Conservation (phyloP, 2,888 invertebrate genomes). For the Nephrocerus scutellatus region DNA sequence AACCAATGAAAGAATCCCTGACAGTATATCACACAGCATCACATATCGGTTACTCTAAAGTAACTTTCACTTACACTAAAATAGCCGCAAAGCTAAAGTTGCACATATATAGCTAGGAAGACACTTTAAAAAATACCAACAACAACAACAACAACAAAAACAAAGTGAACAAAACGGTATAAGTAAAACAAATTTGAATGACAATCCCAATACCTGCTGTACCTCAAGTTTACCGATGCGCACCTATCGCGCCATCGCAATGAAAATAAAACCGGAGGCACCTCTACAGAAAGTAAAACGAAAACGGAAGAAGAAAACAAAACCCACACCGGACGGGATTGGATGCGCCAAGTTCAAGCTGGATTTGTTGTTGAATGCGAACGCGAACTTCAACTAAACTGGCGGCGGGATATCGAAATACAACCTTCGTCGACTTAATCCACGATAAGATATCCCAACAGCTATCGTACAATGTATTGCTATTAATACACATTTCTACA, state of each 20-base stretch:
- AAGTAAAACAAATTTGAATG: conserved; percentile 23
- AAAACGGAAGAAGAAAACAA: conserved; percentile 4
- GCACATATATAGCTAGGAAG: not conserved
- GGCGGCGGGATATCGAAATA: no score
- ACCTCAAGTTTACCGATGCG: no score
- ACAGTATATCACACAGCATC: conserved; percentile 4
- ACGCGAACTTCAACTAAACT: no score
- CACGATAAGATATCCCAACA: no score
- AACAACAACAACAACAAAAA: conserved; percentile 10
- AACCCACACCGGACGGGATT: no score
- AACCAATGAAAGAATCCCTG: conserved; percentile 4
- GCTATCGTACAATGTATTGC: no score
- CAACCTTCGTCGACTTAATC: no score
- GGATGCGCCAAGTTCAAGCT: no score
- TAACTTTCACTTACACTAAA: conserved; percentile 41
- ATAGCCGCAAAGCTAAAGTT: conserved; percentile 12
- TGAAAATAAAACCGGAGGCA: conserved; percentile 17
- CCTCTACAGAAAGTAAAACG: conserved; percentile 23
- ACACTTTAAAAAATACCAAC: conserved; percentile 3
- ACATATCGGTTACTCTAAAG: conserved; percentile 10
- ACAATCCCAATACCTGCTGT: conserved; percentile 19
- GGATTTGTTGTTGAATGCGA: no score
- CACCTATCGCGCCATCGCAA: no score
- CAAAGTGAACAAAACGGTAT: conserved; percentile 28
- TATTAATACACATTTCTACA: no score